Conservation (phyloP, 2,888 invertebrate species). For the Aphidius colemani region DNA sequence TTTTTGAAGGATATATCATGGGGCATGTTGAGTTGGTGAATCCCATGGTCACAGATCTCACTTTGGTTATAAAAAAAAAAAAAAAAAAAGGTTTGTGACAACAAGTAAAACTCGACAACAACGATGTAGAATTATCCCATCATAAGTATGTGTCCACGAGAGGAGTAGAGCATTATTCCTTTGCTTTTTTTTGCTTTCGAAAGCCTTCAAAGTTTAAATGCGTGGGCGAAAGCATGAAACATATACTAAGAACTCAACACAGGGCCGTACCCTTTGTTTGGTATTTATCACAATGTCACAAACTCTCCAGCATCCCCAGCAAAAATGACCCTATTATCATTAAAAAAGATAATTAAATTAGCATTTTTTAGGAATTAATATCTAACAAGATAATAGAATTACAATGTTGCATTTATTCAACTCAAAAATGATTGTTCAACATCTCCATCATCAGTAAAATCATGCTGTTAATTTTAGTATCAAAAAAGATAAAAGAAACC, state of each 20-base stretch:
- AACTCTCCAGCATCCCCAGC: background rate
- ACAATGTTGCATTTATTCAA: too few relatives aligned
- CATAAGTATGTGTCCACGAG: conserved; percentile 33
- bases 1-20: background rate
- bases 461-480: too few relatives aligned
- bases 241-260: conserved; percentile 2
- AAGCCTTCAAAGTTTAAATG: conserved; percentile 11
- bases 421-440: too few relatives aligned
- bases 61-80: background rate
- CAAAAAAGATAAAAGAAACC: too few relatives aligned
- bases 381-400: background rate
- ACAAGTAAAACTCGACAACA: conserved; percentile 32
- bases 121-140: conserved; percentile 48
- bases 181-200: conserved; percentile 7
- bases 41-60: background rate
- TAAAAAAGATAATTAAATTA: too few relatives aligned
- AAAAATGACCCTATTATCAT: too few relatives aligned
- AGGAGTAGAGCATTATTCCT: conserved; percentile 2
- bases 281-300: too few relatives aligned
- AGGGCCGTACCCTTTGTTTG: conserved; percentile 22
- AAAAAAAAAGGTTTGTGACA: conserved; percentile 12
- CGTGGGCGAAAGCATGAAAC: conserved; percentile 24
- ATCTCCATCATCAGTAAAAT: too few relatives aligned
- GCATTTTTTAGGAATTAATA: background rate
- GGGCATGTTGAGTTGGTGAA: too few relatives aligned